These are phyloP conservation scores for Latrodectus geometricus DNA, from an alignment of 1,140 invertebrate species.

Conservation along the genomic window DNA sequence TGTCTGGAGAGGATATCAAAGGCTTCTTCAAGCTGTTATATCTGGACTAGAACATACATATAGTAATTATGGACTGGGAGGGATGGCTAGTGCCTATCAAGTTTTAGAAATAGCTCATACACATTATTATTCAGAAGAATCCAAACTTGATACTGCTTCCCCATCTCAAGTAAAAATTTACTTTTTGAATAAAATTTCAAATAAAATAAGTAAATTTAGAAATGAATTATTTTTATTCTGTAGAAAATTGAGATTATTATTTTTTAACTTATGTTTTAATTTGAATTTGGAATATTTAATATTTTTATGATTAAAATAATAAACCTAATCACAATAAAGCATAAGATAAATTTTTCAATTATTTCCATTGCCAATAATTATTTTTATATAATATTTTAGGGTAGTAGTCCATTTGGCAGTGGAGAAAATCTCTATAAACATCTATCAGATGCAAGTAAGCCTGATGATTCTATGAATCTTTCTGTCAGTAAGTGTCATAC, in stretches of 20 bases:
- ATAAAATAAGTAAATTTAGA: too few relatives aligned
- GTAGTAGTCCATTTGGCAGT: conserved; percentile 81
- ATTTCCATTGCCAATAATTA: too few relatives aligned
- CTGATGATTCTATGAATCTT: conserved; percentile 40
- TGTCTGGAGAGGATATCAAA: conserved; percentile 97
- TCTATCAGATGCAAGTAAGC: conserved; percentile 33
- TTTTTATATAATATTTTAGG: conserved; percentile 68
- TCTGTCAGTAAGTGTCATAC: conserved; percentile 38
- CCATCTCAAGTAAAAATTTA: conserved; percentile 64
- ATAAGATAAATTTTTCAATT: too few relatives aligned
- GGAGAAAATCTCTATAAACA: conserved; percentile 76
- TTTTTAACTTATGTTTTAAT: too few relatives aligned
- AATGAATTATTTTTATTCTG: too few relatives aligned
- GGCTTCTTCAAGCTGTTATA: conserved; percentile 88
- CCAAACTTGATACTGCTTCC: conserved; percentile 65
- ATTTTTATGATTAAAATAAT: too few relatives aligned
- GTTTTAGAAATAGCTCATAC: conserved; percentile 98
- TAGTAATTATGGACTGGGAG: conserved; percentile 92
- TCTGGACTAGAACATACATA: conserved; percentile 93
- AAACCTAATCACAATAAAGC: too few relatives aligned
- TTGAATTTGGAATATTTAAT: too few relatives aligned
- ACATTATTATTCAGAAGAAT: conserved; percentile 87
- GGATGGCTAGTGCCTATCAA: conserved; percentile 93
- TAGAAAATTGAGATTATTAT: too few relatives aligned
- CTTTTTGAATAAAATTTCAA: too few relatives aligned